Conservation (phyloP, 2,888 invertebrate genomes). For the Heliconius aoede region DNA sequence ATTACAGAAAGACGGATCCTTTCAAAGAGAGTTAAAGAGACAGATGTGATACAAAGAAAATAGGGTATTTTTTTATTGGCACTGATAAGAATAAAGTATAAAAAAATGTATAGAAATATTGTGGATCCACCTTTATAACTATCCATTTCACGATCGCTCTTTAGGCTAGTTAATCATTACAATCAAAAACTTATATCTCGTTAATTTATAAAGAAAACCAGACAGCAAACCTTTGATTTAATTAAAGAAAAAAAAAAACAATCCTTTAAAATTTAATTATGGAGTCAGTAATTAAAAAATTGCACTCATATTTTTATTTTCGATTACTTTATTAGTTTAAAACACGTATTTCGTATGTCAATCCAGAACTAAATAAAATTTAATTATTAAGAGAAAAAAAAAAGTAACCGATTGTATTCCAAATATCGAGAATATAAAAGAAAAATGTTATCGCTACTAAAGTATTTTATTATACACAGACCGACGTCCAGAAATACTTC, state of each 20-base stretch:
- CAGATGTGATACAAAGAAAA: background rate
- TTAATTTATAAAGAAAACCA: constrained; percentile 1
- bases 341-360: background rate
- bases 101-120: background rate
- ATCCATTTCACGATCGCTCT: background rate
- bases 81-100: constrained; percentile 4
- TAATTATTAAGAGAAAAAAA: background rate
- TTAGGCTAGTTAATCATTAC: background rate
- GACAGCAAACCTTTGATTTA: background rate
- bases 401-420: constrained; percentile 13
- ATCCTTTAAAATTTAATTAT: background rate
- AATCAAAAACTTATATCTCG: constrained; percentile 8
- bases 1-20: constrained; percentile 1
- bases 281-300: constrained; percentile 14
- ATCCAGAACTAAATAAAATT: background rate
- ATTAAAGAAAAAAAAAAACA: no score
- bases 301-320: constrained; percentile 25
- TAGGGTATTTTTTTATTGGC: constrained; percentile 1
- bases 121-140: constrained; percentile 18
- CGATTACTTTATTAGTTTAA: background rate
- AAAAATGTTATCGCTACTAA: constrained; percentile 70
- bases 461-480: constrained; percentile 79
- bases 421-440: constrained; percentile 52
- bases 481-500: constrained; percentile 75
- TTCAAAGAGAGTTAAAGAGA: background rate